Conservation (phyloP, 2,113 vertebrate species). For the Neodontobutis hainanensis region DNA sequence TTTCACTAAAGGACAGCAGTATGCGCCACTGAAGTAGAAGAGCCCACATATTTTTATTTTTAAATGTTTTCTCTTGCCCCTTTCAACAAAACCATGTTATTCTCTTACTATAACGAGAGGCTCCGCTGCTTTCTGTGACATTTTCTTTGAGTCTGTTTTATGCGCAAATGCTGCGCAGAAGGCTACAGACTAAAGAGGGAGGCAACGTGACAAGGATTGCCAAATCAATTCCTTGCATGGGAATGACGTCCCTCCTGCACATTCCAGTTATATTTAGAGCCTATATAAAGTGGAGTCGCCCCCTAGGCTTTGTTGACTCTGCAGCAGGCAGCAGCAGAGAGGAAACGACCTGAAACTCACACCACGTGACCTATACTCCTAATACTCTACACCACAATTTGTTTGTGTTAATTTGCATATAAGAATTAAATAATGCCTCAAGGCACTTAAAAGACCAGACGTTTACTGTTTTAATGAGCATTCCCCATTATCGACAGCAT, state of each 20-base stretch:
- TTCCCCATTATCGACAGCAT: background rate
- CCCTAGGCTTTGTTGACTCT: slow-evolving; percentile 72
- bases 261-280: slow-evolving; percentile 83
- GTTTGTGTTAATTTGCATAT: background rate
- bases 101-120: too few species aligned
- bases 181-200: slow-evolving; percentile 22
- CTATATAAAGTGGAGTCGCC: slow-evolving; percentile 80
- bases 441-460: background rate
- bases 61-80: too few species aligned
- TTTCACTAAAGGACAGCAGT: too few species aligned
- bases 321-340: slow-evolving; percentile 39
- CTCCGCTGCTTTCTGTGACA: too few species aligned
- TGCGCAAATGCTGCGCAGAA: slow-evolving; percentile 52
- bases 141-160: background rate
- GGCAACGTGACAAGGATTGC: slow-evolving; percentile 63
- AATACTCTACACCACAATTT: background rate
- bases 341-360: slow-evolving; percentile 26
- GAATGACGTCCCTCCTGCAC: slow-evolving; percentile 72
- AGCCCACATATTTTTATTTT: too few species aligned
- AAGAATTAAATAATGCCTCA: accelerated
- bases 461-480: background rate
- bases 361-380: slow-evolving; percentile 33
- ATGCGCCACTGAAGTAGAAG: too few species aligned
- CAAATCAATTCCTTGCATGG: slow-evolving; percentile 74
- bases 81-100: too few species aligned